Percentiles rank a stretch among this genome's conserved stretches.
Conservation (phyloP, 1,140 invertebrate genomes). For the Aphelenchoides besseyi region DNA sequence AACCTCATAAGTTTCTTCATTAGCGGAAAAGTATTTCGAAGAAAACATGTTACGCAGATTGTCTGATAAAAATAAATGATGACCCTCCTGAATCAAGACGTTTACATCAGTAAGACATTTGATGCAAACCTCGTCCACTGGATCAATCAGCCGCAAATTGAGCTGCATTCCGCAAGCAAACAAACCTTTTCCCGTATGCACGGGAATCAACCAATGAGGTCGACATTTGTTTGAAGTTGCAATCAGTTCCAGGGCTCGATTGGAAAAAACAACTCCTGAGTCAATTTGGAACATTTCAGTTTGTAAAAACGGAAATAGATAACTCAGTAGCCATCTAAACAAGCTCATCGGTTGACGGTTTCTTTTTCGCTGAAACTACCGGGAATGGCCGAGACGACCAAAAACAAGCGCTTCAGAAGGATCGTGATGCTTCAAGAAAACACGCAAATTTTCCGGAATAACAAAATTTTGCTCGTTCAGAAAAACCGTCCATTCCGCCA, state of each 20-base stretch:
- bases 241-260: slow-evolving; percentile 20
- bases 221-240: slow-evolving; percentile 4
- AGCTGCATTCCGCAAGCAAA: slow-evolving; percentile 12
- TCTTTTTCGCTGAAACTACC: neutral
- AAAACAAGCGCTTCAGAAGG: slow-evolving; percentile 14
- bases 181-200: slow-evolving; percentile 30
- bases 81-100: slow-evolving; percentile 16
- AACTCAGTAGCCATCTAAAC: slow-evolving; percentile 32
- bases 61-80: slow-evolving; percentile 23
- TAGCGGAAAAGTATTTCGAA: slow-evolving; percentile 2
- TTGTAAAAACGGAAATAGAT: slow-evolving; percentile 29
- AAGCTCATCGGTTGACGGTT: neutral
- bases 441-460: slow-evolving; percentile 27
- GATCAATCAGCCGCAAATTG: slow-evolving; percentile 27
- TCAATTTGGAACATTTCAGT: slow-evolving; percentile 27
- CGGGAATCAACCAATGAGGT: slow-evolving; percentile 30
- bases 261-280: slow-evolving; percentile 22
- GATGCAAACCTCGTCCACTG: slow-evolving; percentile 28
- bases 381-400: slow-evolving; percentile 8
- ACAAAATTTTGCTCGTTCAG: slow-evolving; percentile 34
- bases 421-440: slow-evolving; percentile 19
- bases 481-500: slow-evolving; percentile 24
- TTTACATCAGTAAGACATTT: slow-evolving; percentile 18
- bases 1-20: slow-evolving; percentile 24
- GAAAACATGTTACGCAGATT: slow-evolving; percentile 28